phyloP scores from a whole-genome alignment of 1,140 invertebrate species.

The Aphelenchoides avenae region DNA sequence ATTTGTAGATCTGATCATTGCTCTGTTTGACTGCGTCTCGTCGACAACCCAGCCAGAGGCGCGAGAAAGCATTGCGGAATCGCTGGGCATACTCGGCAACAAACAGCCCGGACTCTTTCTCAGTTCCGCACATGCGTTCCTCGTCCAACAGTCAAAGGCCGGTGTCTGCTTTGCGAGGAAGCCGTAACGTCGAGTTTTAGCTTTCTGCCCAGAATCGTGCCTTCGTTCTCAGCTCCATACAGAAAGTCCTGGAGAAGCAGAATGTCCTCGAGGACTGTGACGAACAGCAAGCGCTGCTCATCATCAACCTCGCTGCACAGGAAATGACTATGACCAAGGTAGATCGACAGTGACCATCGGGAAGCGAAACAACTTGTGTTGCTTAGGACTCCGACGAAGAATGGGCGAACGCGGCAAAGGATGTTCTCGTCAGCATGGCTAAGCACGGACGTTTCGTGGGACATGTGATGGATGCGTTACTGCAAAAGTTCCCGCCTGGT shows the following conservation, averaged over 20 bases:
- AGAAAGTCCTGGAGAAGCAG: slow-evolving; percentile 27
- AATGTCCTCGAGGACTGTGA: slow-evolving; percentile 41
- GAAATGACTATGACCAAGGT: slow-evolving; percentile 54
- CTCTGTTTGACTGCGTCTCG: slow-evolving; percentile 45
- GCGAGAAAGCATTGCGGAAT: slow-evolving; percentile 25
- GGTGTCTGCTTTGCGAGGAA: slow-evolving; percentile 1
- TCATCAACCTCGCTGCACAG: slow-evolving; percentile 57
- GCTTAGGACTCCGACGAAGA: slow-evolving; percentile 47
- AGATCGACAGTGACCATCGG: too few species aligned
- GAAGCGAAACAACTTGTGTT: too few species aligned
- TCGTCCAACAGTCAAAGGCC: slow-evolving; percentile 43
- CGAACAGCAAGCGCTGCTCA: slow-evolving; percentile 53
- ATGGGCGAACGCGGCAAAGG: slow-evolving; percentile 53
- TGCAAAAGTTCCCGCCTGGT: slow-evolving; percentile 56
- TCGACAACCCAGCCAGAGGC: slow-evolving; percentile 26
- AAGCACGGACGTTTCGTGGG: slow-evolving; percentile 45
- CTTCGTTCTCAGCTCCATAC: slow-evolving; percentile 39
- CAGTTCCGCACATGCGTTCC: slow-evolving; percentile 39
- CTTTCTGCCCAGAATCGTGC: slow-evolving; percentile 33
- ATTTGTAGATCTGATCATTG: slow-evolving; percentile 46
- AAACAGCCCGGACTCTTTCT: slow-evolving; percentile 43
- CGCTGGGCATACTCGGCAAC: slow-evolving; percentile 29
- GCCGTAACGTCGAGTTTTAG: slow-evolving; percentile 24
- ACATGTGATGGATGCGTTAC: slow-evolving; percentile 52
- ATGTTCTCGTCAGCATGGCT: slow-evolving; percentile 51